Conservation (phyloP, 2,888 invertebrate genomes). For the Sesamia inferens region DNA sequence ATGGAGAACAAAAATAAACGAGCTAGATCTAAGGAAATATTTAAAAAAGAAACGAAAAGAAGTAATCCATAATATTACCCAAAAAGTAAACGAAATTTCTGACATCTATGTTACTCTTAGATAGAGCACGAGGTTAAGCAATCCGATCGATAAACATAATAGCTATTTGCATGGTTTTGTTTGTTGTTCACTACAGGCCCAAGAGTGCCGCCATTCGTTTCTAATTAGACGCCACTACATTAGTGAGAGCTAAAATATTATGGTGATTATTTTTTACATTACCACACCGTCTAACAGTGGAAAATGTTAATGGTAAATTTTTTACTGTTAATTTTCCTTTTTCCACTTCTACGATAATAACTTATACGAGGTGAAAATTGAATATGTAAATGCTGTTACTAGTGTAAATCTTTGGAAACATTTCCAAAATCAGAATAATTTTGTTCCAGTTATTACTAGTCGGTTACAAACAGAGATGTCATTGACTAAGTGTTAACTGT, state of each 20-base stretch:
- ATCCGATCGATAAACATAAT: constrained; percentile 41
- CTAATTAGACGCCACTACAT: constrained; percentile 34
- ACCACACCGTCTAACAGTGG: constrained; percentile 18
- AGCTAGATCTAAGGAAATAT: not conserved
- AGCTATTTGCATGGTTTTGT: constrained; percentile 36
- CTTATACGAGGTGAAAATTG: constrained; percentile 3
- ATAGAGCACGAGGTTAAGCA: constrained; percentile 36
- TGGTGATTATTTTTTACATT: constrained; percentile 31
- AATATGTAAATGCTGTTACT: constrained; percentile 1
- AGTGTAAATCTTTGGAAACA: constrained; percentile 32
- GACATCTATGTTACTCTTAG: constrained; percentile 5
- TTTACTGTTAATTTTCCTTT: constrained; percentile 6
- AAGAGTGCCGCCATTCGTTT: constrained; percentile 20
- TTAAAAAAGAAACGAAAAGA: not conserved
- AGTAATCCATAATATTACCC: constrained; percentile 7
- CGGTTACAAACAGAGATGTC: not conserved
- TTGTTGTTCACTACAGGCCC: constrained; percentile 17
- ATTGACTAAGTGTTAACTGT: constrained; percentile 28
- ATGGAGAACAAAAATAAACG: constrained; percentile 2
- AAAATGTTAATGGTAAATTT: constrained; percentile 21
- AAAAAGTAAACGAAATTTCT: constrained; percentile 5
- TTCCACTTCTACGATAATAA: constrained; percentile 8
- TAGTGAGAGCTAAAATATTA: constrained; percentile 27
- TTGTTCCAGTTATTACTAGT: constrained; percentile 28
- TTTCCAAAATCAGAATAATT: constrained; percentile 23